Base-by-base conservation (phyloP, 64 coral and sea anemone genomes). In the Montipora efflorescens region DNA sequence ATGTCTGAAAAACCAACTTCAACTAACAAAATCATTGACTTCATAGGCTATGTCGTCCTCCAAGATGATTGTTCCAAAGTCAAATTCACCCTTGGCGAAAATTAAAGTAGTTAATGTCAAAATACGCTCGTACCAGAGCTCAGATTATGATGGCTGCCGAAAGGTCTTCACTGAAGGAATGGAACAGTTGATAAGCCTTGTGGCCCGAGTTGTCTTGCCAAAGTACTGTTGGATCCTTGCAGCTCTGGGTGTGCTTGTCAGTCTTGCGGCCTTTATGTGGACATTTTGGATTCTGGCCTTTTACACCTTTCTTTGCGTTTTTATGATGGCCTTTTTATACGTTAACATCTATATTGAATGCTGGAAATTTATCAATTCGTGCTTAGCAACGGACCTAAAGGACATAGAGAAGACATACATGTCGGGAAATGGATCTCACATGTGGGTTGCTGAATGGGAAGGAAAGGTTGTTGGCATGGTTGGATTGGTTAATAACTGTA, bases 81-180 rank as follows among this genome's bases (percentile, higher is more conserved):
- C 57, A 50, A 57, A 21, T 71, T 80, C 16, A 13, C 19, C 47
- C 14, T 12, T 5, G 19, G 8, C 19, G 66, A 50, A 9, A 81
- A 28, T 4, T 51, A 43, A 70, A 28, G 48, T 48, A 8, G 21
- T 15, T 3, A 74, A 87, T 16, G 47, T 94, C 13, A 76, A 61
- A 76, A 94, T 97, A n/a, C 89, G 96, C 3, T 67, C 88, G 4
- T 97, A 95, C 55, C 44, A 95, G 19, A 64, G 48, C 6, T 61
- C 77, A 2, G 96, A 97, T 83, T 92, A 76, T 48, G 23, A 78
- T 19, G 8, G 36, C 14, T 97, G 96, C 79, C 57, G 84, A 55
- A 89, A 95, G 25, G 79, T 97, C 70, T 97, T 97, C 59, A 83
- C 77, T 5, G 87, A 89, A 84, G 96, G 89, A 82, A 92, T 97